A percentile compares a stretch with the other conserved stretches of the same genome.
phyloP scores from a whole-genome alignment of 2,888 invertebrate genomes.

The Caenorhabditis sinica region DNA sequence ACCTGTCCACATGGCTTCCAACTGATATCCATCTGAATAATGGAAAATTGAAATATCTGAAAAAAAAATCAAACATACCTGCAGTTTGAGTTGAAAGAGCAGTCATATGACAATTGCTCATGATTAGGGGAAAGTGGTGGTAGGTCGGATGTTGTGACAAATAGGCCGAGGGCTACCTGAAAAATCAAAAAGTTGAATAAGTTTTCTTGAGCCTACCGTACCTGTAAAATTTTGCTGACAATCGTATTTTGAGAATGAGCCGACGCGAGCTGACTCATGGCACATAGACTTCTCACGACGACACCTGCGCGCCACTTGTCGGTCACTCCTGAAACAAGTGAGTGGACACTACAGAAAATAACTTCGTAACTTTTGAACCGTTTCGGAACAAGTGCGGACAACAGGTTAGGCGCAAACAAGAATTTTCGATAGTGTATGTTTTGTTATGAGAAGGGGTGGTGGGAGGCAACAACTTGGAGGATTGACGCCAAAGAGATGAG shows the following conservation, averaged over 20 bases:
- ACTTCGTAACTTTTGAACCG: constrained; percentile 1
- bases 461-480: constrained; percentile 4
- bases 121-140: constrained; percentile 72
- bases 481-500: constrained; percentile 1
- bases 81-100: constrained; percentile 80
- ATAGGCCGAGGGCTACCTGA: constrained; percentile 81
- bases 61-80: constrained; percentile 56
- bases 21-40: constrained; percentile 69
- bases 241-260: constrained; percentile 68
- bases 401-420: constrained; percentile 44
- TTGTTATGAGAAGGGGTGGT: constrained; percentile 15
- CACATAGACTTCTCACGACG: constrained; percentile 17
- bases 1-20: constrained; percentile 70
- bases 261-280: constrained; percentile 39
- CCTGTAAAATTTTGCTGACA: constrained; percentile 75
- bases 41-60: not conserved
- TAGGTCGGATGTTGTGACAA: constrained; percentile 81
- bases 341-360: not conserved
- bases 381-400: constrained; percentile 28
- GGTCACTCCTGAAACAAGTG: constrained; percentile 16
- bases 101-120: constrained; percentile 77
- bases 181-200: not conserved
- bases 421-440: constrained; percentile 27
- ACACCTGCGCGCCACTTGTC: not conserved
- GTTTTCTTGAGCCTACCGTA: constrained; percentile 14